Evolutionary conservation across 2,888 invertebrate genomes (phyloP), one percentile per base, ranked within the genome.

Genomic region (Phymatocera aterrima): DNA sequence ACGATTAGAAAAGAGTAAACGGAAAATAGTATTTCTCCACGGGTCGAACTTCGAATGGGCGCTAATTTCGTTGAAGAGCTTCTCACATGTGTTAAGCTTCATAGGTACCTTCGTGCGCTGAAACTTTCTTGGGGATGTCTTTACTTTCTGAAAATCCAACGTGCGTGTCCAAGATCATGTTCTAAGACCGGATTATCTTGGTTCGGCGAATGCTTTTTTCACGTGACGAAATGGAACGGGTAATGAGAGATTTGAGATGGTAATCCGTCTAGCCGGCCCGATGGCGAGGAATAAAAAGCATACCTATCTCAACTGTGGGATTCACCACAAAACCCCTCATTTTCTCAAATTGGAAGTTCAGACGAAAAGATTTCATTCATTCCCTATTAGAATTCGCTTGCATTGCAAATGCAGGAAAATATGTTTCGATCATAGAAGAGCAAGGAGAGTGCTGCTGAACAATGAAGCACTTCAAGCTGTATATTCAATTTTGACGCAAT

Each of bases 361-460:
- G 57, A 57, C 57, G 57, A 57, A 57, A 24, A 57, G 15, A 28
- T 57, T 57, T 8, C 15, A 28, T 28, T 57, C 5, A 57, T 57
- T 5, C 57, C 57, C 57, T 57, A 57, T 57, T 57, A 57, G 28
- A 57, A 57, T 57, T 57, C 4, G 28, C 28, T 57, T 57, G 57
- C 57, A 12, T 28, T 57, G 57, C 28, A 28, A 57, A 57, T 57
- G 28, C 57, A 24, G 24, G 28, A 3, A 4, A 28, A 15, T 28
- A 15, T 57, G 28, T 57, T 57, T 57, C 4, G 28, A 28, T 57
- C 24, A 57, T 28, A 57, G 57, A 1, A 57, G 15, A 57, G 57
- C 28, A 24, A 24, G 15, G 28, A 57, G 57, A 10, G 28, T 57
- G 4, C 28, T 28, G 57, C 28, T 28, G 57, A 12, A n/a, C n/a